Evolutionary conservation across 2,888 invertebrate genomes (phyloP), one percentile per base, ranked within the genome.

Genomic region (Graphium colonna): DNA sequence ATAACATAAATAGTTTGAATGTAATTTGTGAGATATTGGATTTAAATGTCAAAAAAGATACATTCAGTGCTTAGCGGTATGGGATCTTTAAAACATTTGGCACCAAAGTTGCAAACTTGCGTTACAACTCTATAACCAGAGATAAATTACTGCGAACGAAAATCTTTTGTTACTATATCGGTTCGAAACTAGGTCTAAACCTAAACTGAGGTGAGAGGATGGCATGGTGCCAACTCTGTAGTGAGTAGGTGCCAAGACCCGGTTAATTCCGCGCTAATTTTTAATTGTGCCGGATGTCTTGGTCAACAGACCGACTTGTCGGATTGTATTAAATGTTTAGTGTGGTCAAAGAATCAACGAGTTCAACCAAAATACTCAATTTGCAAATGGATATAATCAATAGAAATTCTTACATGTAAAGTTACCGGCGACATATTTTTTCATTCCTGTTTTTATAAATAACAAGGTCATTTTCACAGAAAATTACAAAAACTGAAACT

Each of bases 261-360:
- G 69, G 75, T 77, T 80, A 77, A 77, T 82, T 73, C 69, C 61
- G 73, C 63, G 67, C 73, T 80, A 75, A 82, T 79, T 76, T 73
- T 73, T 75, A 73, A 79, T 76, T 77, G 68, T 67, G 52, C 52
- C 40, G 26, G 36, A 40, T 64, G 61, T 67, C 66, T 62, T 41
- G 61, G 52, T 54, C 44, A 57, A 54, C 51, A 59, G 36, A 18
- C 38, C 18, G 16, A 52, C 45, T 52, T 42, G 17, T 45, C 36
- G 12, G 39, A 44, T 44, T 38, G 16, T 26, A 44, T 44, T 26
- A n/a, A 38, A 8, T 28, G 12, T 38, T 44, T 44, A 21, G 36
- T 43, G 21, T 5, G 21, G 21, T n/a, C n/a, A n/a, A n/a, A n/a
- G n/a, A n/a, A n/a, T n/a, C n/a, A n/a, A n/a, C n/a, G n/a, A n/a